Base-by-base conservation (phyloP, 1,140 invertebrate genomes). In the Pogonomyrmex californicus region DNA sequence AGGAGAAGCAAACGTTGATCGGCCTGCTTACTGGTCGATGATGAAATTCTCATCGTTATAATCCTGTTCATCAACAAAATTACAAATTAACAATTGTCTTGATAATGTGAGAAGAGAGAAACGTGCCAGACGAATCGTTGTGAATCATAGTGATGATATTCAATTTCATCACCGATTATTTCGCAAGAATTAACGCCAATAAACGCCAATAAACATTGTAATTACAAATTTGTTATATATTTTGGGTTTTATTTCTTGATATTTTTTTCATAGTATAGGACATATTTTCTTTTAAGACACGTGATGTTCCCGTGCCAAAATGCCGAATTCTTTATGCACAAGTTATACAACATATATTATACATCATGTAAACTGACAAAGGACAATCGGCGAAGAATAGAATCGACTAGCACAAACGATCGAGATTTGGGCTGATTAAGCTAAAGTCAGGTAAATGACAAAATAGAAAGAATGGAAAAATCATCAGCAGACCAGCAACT, bases 1-100 rank as follows among this genome's bases (percentile, higher is more conserved):
- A 99, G 92, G 98, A 99, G 92, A 99, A 98, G 87, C 96, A 97
- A 68, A 96, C 97, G 0, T 94, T 98, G 4, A 96, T 98, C 88
- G 97, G 97, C 86, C 95, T 98, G 56, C 95, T 98, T 23, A 97
- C 97, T 6, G 94, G 95, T 36, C 93, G 93, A 91, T 95, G 92
- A 73, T 54, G 2, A 56, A 41, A 12, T 49, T 30, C 4, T 23
- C 5, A 23, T 75, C 58, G 36, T 56, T 58, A 38, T n/a, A 2
- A 2, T n/a, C 1, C 2, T 70, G 4, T 51, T 51, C 2, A 10
- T 0, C 44, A 38, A 70, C 1, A 68, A 41, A 30, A 12, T 56
- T 70, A 65, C n/a, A 10, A 44, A 62, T 66, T 12, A 7, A 51
- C 4, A 6, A 33, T 14, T 1, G 10, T 7, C 9, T 36, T 2